These are phyloP conservation scores for Agrochola macilenta DNA, from an alignment of 2,888 invertebrate species.

Conservation along the genomic window DNA sequence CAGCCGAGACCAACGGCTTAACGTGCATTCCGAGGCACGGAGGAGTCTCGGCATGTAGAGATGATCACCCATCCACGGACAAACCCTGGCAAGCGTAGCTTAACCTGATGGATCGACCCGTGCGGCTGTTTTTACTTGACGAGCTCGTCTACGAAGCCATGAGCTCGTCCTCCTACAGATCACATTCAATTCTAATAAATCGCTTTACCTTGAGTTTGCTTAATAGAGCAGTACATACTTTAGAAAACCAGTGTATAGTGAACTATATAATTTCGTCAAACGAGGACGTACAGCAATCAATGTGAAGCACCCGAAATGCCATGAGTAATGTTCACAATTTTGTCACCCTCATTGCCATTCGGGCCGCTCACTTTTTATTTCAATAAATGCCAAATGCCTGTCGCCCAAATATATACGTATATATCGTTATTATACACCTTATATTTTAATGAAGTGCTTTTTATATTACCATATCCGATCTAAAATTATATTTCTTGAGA, in stretches of 20 bases:
- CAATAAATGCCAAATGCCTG: conserved; percentile 68
- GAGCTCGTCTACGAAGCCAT: background rate
- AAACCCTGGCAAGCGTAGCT: too few relatives aligned
- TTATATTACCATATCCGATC: conserved; percentile 40
- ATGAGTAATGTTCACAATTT: conserved; percentile 77
- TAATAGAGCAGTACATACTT: conserved; percentile 12
- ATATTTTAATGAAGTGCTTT: conserved; percentile 63
- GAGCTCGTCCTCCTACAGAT: background rate
- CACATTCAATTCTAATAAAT: background rate
- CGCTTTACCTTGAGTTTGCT: background rate
- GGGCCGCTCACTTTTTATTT: conserved; percentile 72
- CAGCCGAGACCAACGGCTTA: too few relatives aligned
- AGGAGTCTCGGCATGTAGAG: too few relatives aligned
- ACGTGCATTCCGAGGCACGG: too few relatives aligned
- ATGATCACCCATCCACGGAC: too few relatives aligned
- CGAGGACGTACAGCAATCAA: conserved; percentile 68
- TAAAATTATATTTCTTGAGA: conserved; percentile 13
- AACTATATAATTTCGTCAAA: conserved; percentile 59
- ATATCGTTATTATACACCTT: conserved; percentile 58
- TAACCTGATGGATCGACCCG: too few relatives aligned
- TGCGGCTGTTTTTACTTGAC: too few relatives aligned
- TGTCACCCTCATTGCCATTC: conserved; percentile 71
- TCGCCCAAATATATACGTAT: conserved; percentile 62
- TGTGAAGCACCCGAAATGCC: conserved; percentile 68
- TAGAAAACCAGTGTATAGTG: conserved; percentile 29